phyloP scores from a whole-genome alignment of 53 echinoderm and acorn worm species.

The Luidia sarsii region DNA sequence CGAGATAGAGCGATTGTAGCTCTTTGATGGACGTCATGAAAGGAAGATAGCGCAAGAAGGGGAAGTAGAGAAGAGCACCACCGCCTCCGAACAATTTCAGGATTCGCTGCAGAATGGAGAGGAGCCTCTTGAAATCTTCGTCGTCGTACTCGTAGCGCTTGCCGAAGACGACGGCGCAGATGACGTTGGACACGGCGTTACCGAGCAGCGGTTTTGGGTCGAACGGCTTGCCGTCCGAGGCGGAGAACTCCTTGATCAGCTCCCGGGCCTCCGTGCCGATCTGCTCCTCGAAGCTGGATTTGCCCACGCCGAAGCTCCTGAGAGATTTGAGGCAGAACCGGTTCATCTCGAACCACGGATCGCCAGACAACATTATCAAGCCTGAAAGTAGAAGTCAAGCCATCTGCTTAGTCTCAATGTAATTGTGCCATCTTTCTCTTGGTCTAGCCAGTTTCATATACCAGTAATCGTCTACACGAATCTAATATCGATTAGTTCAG shows the following conservation, averaged over 20 bases:
- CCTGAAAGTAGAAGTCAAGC: too few relatives aligned
- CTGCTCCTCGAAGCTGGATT: constrained; percentile 63
- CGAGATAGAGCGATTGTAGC: constrained; percentile 2
- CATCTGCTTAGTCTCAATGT: too few relatives aligned
- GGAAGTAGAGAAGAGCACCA: constrained; percentile 15
- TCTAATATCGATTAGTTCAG: too few relatives aligned
- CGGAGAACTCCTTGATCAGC: constrained; percentile 14
- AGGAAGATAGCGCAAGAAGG: constrained; percentile 29
- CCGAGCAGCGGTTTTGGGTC: constrained; percentile 31
- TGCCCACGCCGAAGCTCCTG: constrained; percentile 67
- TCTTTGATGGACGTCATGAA: constrained; percentile 8
- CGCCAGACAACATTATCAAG: constrained; percentile 9
- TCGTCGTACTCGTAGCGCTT: constrained; percentile 62
- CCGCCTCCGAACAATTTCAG: constrained; percentile 17
- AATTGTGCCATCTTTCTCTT: too few relatives aligned
- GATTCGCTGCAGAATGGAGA: neutral
- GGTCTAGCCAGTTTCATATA: too few relatives aligned
- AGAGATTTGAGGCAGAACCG: constrained; percentile 59
- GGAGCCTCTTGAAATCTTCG: constrained; percentile 44
- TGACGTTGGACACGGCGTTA: constrained; percentile 67
- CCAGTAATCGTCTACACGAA: too few relatives aligned
- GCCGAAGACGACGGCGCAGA: constrained; percentile 67
- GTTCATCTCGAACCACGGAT: constrained; percentile 60
- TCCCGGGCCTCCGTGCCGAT: constrained; percentile 39
- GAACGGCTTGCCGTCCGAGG: constrained; percentile 45